Base-by-base conservation (phyloP, 1,140 invertebrate species). In the Drosophila parvula region DNA sequence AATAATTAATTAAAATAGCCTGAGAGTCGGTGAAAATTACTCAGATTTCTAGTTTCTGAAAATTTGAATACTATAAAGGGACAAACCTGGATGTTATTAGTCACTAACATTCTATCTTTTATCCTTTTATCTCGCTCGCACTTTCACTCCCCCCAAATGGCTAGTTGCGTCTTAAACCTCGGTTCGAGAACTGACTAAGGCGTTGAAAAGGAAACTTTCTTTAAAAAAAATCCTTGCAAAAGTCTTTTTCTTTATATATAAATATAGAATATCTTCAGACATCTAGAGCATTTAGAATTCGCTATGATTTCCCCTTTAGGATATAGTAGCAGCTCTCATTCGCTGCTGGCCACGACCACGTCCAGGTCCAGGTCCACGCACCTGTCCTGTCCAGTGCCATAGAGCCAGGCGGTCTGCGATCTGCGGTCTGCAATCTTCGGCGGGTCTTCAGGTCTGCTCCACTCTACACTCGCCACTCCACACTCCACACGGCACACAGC, bases 341-440 rank as follows among this genome's bases (percentile, higher is more conserved):
- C 38, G 18, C 62, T 55, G 48, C 34, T 41, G 48, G 38, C 48
- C 60, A 38, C 79, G 51, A 71, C 61, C 82, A 86, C 79, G 82
- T 38, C 34, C 83, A 88, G 34, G 12, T 36, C 50, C 50, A 53
- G 50, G 50, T 55, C 51, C 51, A 55, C 34, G 51, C 51, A 55
- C 81, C 81, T 84, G 81, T 55, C 61, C 61, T 43, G 61, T 88
- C 79, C 79, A 69, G 67, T 67, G 67, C 48, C 82, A 69, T 61
- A 88, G 80, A 80, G 84, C 81, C 83, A 89, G 76, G 84, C 79
- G 84, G 84, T 85, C 82, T 88, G 74, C 64, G 75, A 55, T 61
- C 74, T 69, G 50, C 40, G 63, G 67, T 69, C 74, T 68, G 32
- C 50, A 76, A 68, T 77, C 63, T 69, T 51, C 51, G 22, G 47